phyloP scores from a whole-genome alignment of 30 jellyfish, hydroid and myxozoan genomes.

The Cassiopea andromeda region DNA sequence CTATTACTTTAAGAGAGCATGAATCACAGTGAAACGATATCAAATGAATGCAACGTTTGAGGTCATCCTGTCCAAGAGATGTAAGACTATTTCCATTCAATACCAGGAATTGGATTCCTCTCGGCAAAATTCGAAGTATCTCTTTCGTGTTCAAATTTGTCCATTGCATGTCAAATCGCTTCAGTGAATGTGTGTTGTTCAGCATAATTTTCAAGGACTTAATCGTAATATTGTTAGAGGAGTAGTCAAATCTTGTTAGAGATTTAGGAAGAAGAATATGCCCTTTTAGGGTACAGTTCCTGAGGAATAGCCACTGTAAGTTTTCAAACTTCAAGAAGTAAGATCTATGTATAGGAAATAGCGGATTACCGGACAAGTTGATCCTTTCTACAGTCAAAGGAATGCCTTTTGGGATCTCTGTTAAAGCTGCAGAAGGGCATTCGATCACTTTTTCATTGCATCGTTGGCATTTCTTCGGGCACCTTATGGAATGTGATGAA shows the following conservation, averaged over 20 bases:
- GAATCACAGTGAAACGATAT: no score
- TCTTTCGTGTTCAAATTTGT: neutral
- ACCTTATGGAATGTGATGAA: neutral
- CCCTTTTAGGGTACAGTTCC: neutral
- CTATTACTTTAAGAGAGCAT: neutral
- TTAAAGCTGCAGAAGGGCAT: neutral
- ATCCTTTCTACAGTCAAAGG: slow-evolving; percentile 1
- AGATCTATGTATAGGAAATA: neutral
- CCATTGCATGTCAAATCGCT: neutral
- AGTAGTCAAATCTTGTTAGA: neutral
- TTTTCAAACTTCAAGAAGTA: slow-evolving; percentile 10
- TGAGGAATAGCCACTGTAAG: neutral
- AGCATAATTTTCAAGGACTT: slow-evolving; percentile 1
- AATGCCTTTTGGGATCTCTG: slow-evolving; percentile 27
- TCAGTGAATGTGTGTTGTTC: neutral
- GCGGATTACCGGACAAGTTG: slow-evolving; percentile 23
- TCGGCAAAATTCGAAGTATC: slow-evolving; percentile 12
- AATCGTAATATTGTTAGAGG: neutral
- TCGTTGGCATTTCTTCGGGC: neutral
- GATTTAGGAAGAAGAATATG: slow-evolving; percentile 9
- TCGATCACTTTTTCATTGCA: neutral
- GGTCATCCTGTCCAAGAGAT: no score
- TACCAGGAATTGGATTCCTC: no score
- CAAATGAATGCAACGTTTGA: no score
- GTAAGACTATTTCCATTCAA: no score